Evolutionary conservation across 1,140 invertebrate genomes (phyloP), one percentile per base, ranked within the genome.

Genomic region (Choristoneura fumiferana): DNA sequence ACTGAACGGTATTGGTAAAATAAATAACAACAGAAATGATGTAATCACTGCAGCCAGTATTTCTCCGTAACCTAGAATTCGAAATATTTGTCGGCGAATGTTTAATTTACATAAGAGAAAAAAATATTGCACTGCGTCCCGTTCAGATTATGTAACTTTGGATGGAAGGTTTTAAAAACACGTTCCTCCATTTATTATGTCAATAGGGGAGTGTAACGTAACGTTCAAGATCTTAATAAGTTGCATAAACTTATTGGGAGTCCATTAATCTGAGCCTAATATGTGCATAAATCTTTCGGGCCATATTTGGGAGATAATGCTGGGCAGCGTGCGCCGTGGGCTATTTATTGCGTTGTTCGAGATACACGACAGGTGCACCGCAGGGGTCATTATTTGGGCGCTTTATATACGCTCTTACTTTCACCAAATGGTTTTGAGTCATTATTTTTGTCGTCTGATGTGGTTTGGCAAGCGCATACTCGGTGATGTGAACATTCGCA

Each of bases 381-480:
- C 65, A 65, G 69, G 67, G 76, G 76, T 81, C 78, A 72, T 10
- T 29, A 38, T 45, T 72, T 45, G 58, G 57, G 59, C 65, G 58
- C 60, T 78, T 80, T 78, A 73, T 82, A 70, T 69, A 76, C 68
- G 71, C 75, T 81, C 58, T 81, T 69, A 78, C 78, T 83, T 83
- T 83, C 78, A 76, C 78, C 66, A 54, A 67, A 69, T 69, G 45
- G 54, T 58, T 60, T 63, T 54, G 12, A 29, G 54, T 58, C 55
- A 53, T 39, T 67, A 65, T 57, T 71, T 62, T 49, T 67, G 52
- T 69, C 55, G 54, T 69, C 39, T 64, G 60, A 57, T 55, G 12
- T 39, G 14, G 10, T 39, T 54, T 54, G 43, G 15, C 22, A 29
- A 6, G 6, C 34, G 53, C 40, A 17, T 18, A 22, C 43, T 6